Evolutionary conservation across 2,113 vertebrate species (phyloP), one percentile per base, ranked within the genome.

Genomic region (Aldabrachelys gigantea): DNA sequence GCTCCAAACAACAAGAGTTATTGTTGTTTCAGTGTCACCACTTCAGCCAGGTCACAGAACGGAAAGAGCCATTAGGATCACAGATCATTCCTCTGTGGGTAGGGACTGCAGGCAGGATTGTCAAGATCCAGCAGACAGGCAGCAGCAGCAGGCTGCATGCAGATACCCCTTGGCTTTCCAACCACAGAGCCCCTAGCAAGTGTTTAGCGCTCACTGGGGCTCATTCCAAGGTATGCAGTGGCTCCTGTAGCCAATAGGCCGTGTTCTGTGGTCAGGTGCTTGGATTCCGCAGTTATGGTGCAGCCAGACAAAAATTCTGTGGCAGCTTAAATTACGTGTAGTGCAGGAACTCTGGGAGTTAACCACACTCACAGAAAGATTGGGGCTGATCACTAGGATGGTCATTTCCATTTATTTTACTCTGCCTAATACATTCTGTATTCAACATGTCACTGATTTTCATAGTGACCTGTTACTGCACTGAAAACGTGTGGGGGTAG

Each of bases 221-320:
- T 9, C 47, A 27, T 19, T 82, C 6, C 54, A 79, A 54, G n/a
- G 41, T 76, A 84, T 65, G 89, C 76, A 81, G 80, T 5, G 57
- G 62, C 78, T 44, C n/a, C 69, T 50, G 47, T 21, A 72, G 54
- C 47, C 83, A 62, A 54, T n/a, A 21, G 87, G 78, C 38, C 69
- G 19, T 50, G 35, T 11, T 72, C 24, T 52, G 62, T 50, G 65
- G 62, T 38, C 79, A 53, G 49, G 52, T 38, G 41, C 56, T 31
- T 6, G 1, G 50, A 65, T 6, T 76, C 1, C 0, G 53, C 65
- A 38, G 65, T 17, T 17, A n/a, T 65, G 62, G 16, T 35, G 62
- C 17, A n/a, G 35, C 5, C 38, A 81, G 22, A 44, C 27, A 29
- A 31, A 90, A 89, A 86, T 35, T 85, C 87, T 35, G 59, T 62